Base-by-base conservation (phyloP, 1,140 invertebrate species). In the Amphibalanus amphitrite region DNA sequence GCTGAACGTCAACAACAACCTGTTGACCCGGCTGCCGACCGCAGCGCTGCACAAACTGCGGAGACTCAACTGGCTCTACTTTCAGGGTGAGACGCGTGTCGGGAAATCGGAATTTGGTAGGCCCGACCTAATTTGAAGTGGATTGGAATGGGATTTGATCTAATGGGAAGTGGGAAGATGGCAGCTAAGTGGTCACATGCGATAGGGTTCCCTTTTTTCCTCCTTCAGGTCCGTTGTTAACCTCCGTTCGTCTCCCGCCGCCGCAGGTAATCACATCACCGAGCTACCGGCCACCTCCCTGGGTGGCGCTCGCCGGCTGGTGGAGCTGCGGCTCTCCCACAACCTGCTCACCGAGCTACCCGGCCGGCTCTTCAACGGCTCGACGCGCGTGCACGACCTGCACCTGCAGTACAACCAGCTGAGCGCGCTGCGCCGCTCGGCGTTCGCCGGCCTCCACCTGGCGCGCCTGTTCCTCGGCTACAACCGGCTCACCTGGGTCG, bases 321-420 rank as follows among this genome's bases (percentile, higher is more conserved):
- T 59, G 6, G 47, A 59, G 47, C 47, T 59, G 47, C 47, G 23
- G 10, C 47, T 59, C 47, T 59, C 47, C 10, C 47, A 59, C 13
- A 59, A 59, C 17, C 47, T 13, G 47, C 6, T 59, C 13, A 23
- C 1, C 13, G 47, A 59, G 47, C 79, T 85, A 75, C 84, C 82
- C 10, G 82, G 79, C 74, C 82, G 81, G 76, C 79, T 82, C 74
- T 84, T 89, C 72, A 88, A 92, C 77, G 83, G 83, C 28, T 87
- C 87, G 64, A 79, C 91, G 20, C 85, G 84, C 76, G 82, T 93
- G 23, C 84, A 87, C 72, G 90, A 92, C 75, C 82, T 94, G 33
- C 90, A 91, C 80, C 79, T 94, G 75, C 89, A 89, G 70, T 87
- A 87, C 73, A 92, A 92, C 77, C 86, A 87, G 74, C 80, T 94